Conservation (phyloP, 2,113 vertebrate genomes). For the Tachysurus fulvidraco region DNA sequence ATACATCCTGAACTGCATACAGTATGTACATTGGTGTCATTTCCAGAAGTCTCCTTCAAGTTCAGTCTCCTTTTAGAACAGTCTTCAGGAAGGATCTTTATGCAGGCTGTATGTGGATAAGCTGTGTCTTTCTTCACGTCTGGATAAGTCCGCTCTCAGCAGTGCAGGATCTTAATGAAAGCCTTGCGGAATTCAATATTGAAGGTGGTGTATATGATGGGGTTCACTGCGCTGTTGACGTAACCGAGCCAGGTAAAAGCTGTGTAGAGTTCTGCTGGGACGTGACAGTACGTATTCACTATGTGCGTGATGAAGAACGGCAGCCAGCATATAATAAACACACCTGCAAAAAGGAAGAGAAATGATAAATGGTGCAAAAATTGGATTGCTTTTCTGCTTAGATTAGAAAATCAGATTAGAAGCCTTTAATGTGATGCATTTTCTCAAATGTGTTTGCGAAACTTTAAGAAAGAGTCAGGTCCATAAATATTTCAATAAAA, state of each 20-base stretch:
- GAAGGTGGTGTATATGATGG: constrained; percentile 98
- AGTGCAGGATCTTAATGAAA: constrained; percentile 97
- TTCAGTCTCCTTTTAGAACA: background rate
- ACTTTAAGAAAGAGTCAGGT: background rate
- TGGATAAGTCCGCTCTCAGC: constrained; percentile 69
- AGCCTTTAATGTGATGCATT: background rate
- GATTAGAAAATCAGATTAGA: background rate
- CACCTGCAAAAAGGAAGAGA: constrained; percentile 74
- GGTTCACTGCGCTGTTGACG: constrained; percentile 97
- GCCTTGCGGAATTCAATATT: constrained; percentile 98
- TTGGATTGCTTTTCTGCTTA: background rate
- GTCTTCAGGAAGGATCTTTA: constrained; percentile 8
- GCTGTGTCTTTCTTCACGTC: constrained; percentile 13
- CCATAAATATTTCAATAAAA: background rate
- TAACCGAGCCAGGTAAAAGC: constrained; percentile 98
- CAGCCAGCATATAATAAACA: constrained; percentile 98
- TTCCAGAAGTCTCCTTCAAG: constrained; percentile 8
- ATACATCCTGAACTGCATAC: constrained; percentile 40
- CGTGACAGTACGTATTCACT: constrained; percentile 93
- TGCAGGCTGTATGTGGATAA: background rate
- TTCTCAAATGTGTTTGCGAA: background rate
- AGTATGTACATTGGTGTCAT: constrained; percentile 33
- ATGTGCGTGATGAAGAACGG: constrained; percentile 99
- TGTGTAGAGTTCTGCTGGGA: constrained; percentile 90
- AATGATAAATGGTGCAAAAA: background rate